phyloP scores from a whole-genome alignment of 2,113 vertebrate species.

The Phalacrocorax carbo region DNA sequence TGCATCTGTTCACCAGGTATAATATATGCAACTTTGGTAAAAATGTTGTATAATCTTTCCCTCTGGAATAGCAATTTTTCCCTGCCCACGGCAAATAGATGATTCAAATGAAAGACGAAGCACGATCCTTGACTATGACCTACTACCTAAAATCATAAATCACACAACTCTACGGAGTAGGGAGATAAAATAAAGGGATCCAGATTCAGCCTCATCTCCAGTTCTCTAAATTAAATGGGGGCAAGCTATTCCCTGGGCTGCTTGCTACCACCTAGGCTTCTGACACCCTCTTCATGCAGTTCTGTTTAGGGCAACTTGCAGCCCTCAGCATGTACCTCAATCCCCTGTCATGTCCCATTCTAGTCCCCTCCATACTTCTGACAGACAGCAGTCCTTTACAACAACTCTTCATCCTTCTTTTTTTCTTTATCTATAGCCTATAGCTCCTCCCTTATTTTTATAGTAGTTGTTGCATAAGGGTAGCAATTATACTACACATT shows the following conservation, averaged over 20 bases:
- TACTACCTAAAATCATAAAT: neutral
- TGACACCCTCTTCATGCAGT: neutral
- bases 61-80: neutral
- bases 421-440: neutral
- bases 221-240: neutral
- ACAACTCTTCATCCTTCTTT: neutral
- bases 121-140: neutral
- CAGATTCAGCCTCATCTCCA: neutral
- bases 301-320: neutral
- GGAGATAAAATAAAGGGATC: neutral
- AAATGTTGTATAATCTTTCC: neutral
- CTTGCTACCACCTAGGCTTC: neutral
- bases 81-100: neutral
- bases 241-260: neutral
- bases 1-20: neutral
- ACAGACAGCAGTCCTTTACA: neutral
- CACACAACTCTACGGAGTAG: neutral
- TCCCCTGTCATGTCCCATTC: neutral
- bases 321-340: accelerated
- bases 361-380: neutral
- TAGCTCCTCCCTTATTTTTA: neutral
- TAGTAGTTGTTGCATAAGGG: neutral
- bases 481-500: neutral
- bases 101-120: neutral
- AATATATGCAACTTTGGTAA: neutral